phyloP scores from a whole-genome alignment of 2,113 vertebrate genomes.

The Rana temporaria region DNA sequence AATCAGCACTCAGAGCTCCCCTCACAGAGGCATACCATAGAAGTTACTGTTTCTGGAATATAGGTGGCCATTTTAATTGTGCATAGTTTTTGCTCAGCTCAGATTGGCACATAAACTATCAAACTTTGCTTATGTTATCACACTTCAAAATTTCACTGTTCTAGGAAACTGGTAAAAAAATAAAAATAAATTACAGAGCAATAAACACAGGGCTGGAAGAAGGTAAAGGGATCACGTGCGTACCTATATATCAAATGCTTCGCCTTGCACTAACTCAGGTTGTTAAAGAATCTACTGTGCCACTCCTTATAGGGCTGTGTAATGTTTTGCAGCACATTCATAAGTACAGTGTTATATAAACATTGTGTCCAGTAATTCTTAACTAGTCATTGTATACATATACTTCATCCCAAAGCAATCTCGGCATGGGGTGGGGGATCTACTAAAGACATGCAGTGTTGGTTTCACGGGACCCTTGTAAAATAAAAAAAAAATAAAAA shows the following conservation, averaged over 20 bases:
- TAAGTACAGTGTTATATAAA: background rate
- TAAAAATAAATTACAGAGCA: too few species aligned
- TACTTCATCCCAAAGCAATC: background rate
- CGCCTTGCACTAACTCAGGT: background rate
- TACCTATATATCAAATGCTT: conserved; percentile 10
- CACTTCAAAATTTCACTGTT: too few species aligned
- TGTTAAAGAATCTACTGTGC: conserved; percentile 1
- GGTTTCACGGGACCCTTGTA: background rate
- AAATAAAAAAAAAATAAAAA: too few species aligned
- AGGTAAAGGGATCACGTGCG: background rate
- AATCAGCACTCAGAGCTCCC: too few species aligned
- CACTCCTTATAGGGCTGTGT: conserved; percentile 27
- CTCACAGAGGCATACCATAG: too few species aligned
- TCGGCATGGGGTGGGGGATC: background rate
- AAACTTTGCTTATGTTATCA: too few species aligned
- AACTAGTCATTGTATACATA: background rate
- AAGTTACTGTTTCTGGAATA: too few species aligned
- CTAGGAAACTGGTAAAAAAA: too few species aligned
- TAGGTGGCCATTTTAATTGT: too few species aligned
- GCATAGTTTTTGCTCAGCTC: too few species aligned
- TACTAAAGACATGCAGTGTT: background rate
- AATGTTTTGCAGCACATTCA: conserved; percentile 5
- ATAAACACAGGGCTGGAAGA: too few species aligned
- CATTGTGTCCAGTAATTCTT: background rate
- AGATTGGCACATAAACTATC: too few species aligned